A percentile compares a stretch with the other conserved stretches of the same genome.
These are phyloP conservation scores for Odontomyia ornata DNA, from an alignment of 2,888 invertebrate genomes.

Conservation along the genomic window DNA sequence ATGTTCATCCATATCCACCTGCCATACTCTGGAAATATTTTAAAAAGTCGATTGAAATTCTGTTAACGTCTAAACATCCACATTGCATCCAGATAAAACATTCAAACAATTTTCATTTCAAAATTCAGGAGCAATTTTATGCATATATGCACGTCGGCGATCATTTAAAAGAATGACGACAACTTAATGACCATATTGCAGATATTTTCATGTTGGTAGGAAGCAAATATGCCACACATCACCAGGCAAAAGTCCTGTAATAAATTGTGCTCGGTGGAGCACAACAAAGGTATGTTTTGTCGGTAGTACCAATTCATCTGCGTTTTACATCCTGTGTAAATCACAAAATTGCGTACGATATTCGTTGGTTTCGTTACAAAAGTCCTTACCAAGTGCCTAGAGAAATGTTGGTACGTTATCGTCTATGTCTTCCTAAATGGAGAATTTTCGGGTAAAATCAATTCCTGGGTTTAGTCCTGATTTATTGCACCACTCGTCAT, in stretches of 20 bases:
- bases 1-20: too few relatives aligned
- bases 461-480: conserved; percentile 23
- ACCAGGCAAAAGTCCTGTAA: not conserved
- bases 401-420: not conserved
- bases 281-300: not conserved
- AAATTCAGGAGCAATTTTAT: too few relatives aligned
- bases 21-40: too few relatives aligned
- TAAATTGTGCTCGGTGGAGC: not conserved
- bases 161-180: not conserved
- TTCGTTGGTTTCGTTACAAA: not conserved
- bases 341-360: conserved; percentile 25
- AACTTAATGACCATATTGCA: conserved; percentile 5
- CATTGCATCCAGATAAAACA: too few relatives aligned
- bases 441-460: conserved; percentile 17
- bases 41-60: too few relatives aligned
- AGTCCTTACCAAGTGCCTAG: not conserved
- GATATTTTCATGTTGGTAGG: not conserved
- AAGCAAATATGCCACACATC: conserved; percentile 20
- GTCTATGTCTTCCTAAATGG: not conserved
- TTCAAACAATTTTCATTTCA: too few relatives aligned
- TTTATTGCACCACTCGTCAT: conserved; percentile 26
- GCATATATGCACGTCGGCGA: too few relatives aligned
- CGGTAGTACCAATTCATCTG: conserved; percentile 10
- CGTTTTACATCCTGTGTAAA: conserved; percentile 39
- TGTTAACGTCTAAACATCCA: too few relatives aligned